Conservation (phyloP, 2,113 vertebrate species). For the Thinocorus orbignyianus region DNA sequence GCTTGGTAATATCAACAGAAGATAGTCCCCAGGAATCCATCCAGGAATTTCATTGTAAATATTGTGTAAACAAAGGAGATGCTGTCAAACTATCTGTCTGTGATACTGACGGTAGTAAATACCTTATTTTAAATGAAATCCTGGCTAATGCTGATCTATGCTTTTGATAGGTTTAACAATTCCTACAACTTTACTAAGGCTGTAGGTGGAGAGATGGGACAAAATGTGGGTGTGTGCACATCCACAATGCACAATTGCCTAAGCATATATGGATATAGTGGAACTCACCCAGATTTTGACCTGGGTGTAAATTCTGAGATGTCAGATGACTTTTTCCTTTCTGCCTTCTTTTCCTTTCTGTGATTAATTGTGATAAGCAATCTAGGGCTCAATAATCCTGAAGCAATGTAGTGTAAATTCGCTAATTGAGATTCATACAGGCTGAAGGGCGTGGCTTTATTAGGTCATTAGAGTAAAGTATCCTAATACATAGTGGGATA, state of each 20-base stretch:
- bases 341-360: not conserved
- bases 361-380: not conserved
- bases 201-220: not conserved
- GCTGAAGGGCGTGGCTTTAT: not conserved
- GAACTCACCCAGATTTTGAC: not conserved
- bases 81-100: not conserved
- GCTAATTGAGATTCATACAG: not conserved
- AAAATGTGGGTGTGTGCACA: not conserved
- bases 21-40: not conserved
- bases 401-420: not conserved
- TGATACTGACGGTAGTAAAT: not conserved
- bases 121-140: not conserved
- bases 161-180: not conserved
- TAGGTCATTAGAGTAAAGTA: not conserved
- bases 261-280: accelerated
- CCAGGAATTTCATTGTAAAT: not conserved
- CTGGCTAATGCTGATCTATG: not conserved
- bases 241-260: not conserved
- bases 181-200: not conserved
- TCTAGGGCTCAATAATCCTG: not conserved
- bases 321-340: not conserved
- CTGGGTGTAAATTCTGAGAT: not conserved
- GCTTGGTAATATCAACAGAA: not conserved
- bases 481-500: not conserved
- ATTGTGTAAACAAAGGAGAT: not conserved